Evolutionary conservation across 2,113 vertebrate species (phyloP).

Genomic region (Psephotus haematonotus): DNA sequence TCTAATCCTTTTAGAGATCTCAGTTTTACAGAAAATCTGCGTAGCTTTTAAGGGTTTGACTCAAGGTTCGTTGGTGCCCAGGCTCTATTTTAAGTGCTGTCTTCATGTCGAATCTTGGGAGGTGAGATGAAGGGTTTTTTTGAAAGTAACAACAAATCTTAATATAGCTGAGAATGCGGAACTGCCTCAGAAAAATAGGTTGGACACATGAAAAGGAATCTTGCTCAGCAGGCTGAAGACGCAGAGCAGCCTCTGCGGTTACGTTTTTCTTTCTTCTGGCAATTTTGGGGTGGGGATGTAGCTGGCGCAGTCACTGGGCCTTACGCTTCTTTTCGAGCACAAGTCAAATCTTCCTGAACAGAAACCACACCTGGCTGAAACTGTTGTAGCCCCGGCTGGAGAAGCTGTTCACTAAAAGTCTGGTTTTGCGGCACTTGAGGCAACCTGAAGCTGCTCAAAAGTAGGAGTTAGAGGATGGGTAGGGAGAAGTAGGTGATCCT

Average conservation of each 20-base stretch:
- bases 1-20: constrained; percentile 16
- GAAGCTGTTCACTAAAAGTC: not conserved
- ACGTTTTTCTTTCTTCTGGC: constrained; percentile 45
- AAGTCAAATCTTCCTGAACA: not conserved
- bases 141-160: constrained; percentile 46
- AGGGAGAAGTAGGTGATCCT: not conserved
- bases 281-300: constrained; percentile 60
- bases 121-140: not conserved
- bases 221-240: constrained; percentile 65
- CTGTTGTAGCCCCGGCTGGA: not conserved
- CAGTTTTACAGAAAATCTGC: not conserved
- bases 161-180: constrained; percentile 76
- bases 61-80: not conserved
- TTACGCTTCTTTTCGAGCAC: not conserved
- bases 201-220: constrained; percentile 66
- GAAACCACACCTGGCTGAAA: not conserved
- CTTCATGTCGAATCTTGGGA: constrained; percentile 25
- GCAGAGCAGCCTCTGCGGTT: constrained; percentile 50
- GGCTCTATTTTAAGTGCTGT: constrained; percentile 40
- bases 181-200: constrained; percentile 64
- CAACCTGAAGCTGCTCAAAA: not conserved
- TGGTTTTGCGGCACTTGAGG: not conserved
- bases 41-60: not conserved
- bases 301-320: constrained; percentile 1
- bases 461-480: not conserved